A percentile compares a stretch with the other conserved stretches of the same genome.
Evolutionary conservation across 2,888 invertebrate species (phyloP).

Genomic region (Crematogaster levior): DNA sequence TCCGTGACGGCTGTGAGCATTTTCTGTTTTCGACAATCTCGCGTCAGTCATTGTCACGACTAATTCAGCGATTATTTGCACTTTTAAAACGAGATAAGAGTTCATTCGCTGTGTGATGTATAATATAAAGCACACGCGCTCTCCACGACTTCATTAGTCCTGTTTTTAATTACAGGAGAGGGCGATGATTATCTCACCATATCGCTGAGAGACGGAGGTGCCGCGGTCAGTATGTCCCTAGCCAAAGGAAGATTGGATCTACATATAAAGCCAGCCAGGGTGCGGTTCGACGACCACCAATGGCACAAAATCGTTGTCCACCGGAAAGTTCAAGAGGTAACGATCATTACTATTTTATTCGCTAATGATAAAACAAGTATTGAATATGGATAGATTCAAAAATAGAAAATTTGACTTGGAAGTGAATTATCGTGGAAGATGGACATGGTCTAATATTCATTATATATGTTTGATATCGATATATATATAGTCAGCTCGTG

Average conservation of each 20-base stretch:
- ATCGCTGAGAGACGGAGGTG: slow-evolving; percentile 95
- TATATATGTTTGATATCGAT: neutral
- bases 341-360: neutral
- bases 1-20: slow-evolving; percentile 27
- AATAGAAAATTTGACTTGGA: neutral
- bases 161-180: slow-evolving; percentile 89
- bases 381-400: neutral
- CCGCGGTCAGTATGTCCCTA: slow-evolving; percentile 95
- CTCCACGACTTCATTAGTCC: slow-evolving; percentile 11
- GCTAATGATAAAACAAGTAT: neutral
- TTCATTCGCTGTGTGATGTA: neutral
- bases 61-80: slow-evolving; percentile 28
- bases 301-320: slow-evolving; percentile 98
- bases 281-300: slow-evolving; percentile 97
- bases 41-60: slow-evolving; percentile 18
- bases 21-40: slow-evolving; percentile 23
- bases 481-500: neutral
- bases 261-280: slow-evolving; percentile 94
- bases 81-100: slow-evolving; percentile 9
- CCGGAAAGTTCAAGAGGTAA: slow-evolving; percentile 96
- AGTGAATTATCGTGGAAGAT: neutral
- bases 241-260: slow-evolving; percentile 96
- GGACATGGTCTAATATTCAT: neutral
- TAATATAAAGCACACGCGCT: neutral
- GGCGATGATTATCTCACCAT: slow-evolving; percentile 96